Conservation (phyloP, 2,113 vertebrate species). For the Aplodontia rufa region DNA sequence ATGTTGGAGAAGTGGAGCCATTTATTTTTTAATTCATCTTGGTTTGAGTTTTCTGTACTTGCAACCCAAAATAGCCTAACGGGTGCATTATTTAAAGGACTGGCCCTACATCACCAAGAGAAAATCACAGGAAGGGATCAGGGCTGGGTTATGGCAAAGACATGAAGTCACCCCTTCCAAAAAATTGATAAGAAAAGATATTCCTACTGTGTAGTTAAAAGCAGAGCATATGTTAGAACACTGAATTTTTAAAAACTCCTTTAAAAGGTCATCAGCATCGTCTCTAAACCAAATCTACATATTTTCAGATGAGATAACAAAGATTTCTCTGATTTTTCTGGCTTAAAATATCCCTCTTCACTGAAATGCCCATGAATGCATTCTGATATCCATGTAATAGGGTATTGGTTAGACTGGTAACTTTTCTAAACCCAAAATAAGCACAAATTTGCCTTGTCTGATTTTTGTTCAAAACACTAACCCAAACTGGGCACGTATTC, state of each 20-base stretch:
- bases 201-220: neutral
- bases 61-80: neutral
- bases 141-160: neutral
- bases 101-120: neutral
- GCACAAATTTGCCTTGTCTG: neutral
- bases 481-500: neutral
- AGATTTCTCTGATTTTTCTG: slow-evolving; percentile 14
- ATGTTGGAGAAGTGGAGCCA: neutral
- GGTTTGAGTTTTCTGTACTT: neutral
- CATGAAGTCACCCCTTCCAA: neutral
- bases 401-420: neutral
- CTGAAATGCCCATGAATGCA: neutral
- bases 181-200: neutral
- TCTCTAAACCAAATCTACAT: neutral
- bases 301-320: neutral
- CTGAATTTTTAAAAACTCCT: neutral
- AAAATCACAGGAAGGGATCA: neutral
- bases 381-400: neutral
- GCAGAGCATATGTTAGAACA: neutral
- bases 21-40: neutral
- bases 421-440: slow-evolving; percentile 12
- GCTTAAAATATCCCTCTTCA: neutral
- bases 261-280: neutral
- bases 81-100: neutral
- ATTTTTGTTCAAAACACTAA: slow-evolving; percentile 40